phyloP scores from a whole-genome alignment of 2,113 vertebrate genomes.

The Hiodon tergisus region DNA sequence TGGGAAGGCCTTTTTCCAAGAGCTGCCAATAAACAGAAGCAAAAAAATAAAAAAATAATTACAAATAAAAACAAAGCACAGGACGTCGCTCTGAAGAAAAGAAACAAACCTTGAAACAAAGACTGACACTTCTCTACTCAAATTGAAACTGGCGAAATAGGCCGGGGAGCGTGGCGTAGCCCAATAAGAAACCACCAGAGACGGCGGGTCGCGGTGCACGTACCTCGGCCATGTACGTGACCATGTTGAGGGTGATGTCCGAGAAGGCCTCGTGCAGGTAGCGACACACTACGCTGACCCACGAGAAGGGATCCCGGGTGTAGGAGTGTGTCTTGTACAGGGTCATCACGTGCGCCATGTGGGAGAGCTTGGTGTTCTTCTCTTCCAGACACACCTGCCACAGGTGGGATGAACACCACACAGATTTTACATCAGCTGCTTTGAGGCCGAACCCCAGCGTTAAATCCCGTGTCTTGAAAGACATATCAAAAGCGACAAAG shows the following conservation, averaged over 20 bases:
- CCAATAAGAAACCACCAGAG: too few species aligned
- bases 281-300: constrained; percentile 96
- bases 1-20: constrained; percentile 91
- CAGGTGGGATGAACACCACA: too few species aligned
- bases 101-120: background rate
- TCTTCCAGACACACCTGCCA: constrained; percentile 89
- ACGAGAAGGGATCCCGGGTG: constrained; percentile 88
- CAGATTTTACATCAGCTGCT: too few species aligned
- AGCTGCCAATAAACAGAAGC: constrained; percentile 57
- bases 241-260: constrained; percentile 88
- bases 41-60: too few species aligned
- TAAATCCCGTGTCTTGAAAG: too few species aligned
- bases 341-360: constrained; percentile 96
- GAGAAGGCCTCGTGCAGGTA: constrained; percentile 94
- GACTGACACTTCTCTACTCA: background rate
- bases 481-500: too few species aligned
- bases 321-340: constrained; percentile 96
- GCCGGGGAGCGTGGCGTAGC: too few species aligned
- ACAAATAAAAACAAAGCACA: background rate
- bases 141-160: too few species aligned
- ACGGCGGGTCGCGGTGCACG: background rate
- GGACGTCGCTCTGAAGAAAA: too few species aligned
- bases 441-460: too few species aligned
- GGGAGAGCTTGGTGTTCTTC: constrained; percentile 91
- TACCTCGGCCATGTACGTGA: constrained; percentile 95